Percentiles rank a stretch among this genome's conserved stretches.
Conservation (phyloP, 2,888 invertebrate species). For the Cryptosula pallasiana region DNA sequence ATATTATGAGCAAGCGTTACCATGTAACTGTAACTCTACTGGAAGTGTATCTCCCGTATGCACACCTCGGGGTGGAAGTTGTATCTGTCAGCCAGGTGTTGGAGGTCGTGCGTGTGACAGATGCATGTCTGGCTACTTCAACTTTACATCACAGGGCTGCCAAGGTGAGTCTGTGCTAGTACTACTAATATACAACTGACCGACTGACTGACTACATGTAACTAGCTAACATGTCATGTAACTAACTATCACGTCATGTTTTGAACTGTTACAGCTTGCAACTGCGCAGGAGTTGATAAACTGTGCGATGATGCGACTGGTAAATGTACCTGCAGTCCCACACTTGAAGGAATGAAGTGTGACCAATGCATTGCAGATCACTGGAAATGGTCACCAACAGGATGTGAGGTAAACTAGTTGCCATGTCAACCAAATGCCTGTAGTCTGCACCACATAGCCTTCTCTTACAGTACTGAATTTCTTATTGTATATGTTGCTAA, state of each 20-base stretch:
- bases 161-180: constrained; percentile 31
- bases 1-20: constrained; percentile 33
- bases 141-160: constrained; percentile 34
- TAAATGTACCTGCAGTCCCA: constrained; percentile 63
- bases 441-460: too few relatives aligned
- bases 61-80: constrained; percentile 34
- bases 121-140: constrained; percentile 34
- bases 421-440: too few relatives aligned
- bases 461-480: too few relatives aligned
- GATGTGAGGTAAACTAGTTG: constrained; percentile 37
- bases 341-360: constrained; percentile 67
- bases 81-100: constrained; percentile 38
- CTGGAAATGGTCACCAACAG: constrained; percentile 36
- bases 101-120: constrained; percentile 35
- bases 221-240: not conserved
- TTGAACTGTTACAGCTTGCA: constrained; percentile 32
- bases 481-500: too few relatives aligned
- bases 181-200: too few relatives aligned
- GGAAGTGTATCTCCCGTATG: constrained; percentile 33
- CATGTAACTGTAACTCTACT: constrained; percentile 36
- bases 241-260: not conserved
- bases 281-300: constrained; percentile 32
- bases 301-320: constrained; percentile 36
- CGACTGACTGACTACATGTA: too few relatives aligned
- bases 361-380: constrained; percentile 54